These are phyloP conservation scores for Mallateleia sp. DNA, from an alignment of 2,888 invertebrate genomes.

Conservation along the genomic window DNA sequence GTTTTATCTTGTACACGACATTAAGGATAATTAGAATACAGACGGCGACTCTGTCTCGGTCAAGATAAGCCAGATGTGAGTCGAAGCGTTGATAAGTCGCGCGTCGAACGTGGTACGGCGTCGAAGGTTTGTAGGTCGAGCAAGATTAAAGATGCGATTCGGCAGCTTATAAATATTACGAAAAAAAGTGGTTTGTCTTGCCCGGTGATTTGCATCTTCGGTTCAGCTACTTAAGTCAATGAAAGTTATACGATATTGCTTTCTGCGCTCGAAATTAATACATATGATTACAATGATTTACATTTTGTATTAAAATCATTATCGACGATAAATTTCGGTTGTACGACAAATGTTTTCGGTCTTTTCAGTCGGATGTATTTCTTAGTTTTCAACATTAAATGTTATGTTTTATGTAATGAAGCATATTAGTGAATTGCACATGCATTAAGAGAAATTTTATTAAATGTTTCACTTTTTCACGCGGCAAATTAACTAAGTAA, in stretches of 20 bases:
- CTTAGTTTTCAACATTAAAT: too few relatives aligned
- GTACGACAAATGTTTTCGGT: constrained; percentile 15
- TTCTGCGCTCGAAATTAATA: constrained; percentile 39
- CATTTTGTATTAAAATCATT: constrained; percentile 50
- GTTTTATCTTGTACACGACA: constrained; percentile 75
- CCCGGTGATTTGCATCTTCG: constrained; percentile 49
- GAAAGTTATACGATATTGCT: constrained; percentile 39
- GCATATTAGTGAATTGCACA: too few relatives aligned
- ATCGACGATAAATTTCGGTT: constrained; percentile 33
- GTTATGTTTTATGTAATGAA: too few relatives aligned
- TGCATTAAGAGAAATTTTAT: too few relatives aligned
- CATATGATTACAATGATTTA: constrained; percentile 49
- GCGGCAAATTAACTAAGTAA: too few relatives aligned
- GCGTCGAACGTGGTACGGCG: constrained; percentile 24
- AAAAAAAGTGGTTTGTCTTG: constrained; percentile 40
- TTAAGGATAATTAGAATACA: constrained; percentile 76
- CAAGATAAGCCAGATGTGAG: constrained; percentile 60
- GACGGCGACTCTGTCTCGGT: constrained; percentile 46
- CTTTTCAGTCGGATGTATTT: not conserved
- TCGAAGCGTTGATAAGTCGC: constrained; percentile 56
- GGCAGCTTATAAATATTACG: constrained; percentile 60
- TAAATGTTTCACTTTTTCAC: too few relatives aligned
- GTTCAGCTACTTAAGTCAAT: constrained; percentile 40
- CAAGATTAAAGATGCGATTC: constrained; percentile 69
- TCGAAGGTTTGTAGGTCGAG: constrained; percentile 63